Percentiles rank a stretch among this genome's conserved stretches.
Conservation (phyloP, 2,113 vertebrate genomes). For the Cynocephalus volans region DNA sequence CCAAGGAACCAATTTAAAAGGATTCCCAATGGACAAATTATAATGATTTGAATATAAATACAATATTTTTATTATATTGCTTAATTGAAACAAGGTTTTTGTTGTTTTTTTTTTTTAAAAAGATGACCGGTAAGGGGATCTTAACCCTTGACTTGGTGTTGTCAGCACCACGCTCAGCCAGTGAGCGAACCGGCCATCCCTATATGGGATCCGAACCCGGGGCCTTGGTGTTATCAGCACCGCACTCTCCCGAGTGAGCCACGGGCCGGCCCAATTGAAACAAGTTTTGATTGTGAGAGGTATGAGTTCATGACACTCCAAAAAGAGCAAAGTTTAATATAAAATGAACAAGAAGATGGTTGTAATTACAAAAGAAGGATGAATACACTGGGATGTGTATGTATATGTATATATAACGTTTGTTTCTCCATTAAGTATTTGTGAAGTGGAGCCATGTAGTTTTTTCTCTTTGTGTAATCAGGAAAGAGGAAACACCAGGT, state of each 20-base stretch:
- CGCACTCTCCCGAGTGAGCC: too few relatives aligned
- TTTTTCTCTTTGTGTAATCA: background rate
- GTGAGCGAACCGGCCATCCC: too few relatives aligned
- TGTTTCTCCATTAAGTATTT: background rate
- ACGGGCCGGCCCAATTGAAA: too few relatives aligned
- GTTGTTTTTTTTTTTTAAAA: too few relatives aligned
- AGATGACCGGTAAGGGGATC: too few relatives aligned
- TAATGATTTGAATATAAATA: background rate
- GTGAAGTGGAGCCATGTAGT: background rate
- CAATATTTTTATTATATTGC: background rate
- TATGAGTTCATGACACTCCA: background rate
- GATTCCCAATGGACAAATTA: background rate
- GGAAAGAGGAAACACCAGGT: background rate
- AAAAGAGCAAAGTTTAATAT: background rate
- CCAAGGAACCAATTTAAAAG: background rate
- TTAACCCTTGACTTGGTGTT: too few relatives aligned
- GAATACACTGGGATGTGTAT: background rate
- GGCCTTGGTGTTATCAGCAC: too few relatives aligned
- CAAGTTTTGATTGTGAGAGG: background rate
- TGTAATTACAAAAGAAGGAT: background rate
- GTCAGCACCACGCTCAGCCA: too few relatives aligned
- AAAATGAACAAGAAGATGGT: background rate
- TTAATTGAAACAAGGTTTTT: background rate
- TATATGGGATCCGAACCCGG: too few relatives aligned
- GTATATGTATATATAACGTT: background rate